Base-by-base conservation (phyloP, 2,797 vertebrate species). In the Darevskia nairensis region DNA sequence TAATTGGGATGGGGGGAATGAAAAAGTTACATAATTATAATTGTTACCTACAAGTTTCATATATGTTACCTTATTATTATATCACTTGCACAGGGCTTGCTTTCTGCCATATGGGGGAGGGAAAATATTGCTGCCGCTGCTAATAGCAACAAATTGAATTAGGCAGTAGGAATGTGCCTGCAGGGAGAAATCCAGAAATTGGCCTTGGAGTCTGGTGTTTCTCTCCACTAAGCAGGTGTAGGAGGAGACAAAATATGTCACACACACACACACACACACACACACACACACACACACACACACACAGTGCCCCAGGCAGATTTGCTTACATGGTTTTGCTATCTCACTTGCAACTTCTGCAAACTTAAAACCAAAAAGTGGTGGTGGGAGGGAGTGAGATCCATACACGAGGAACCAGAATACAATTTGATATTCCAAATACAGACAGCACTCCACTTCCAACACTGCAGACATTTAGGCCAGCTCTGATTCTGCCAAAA, bases 51-150 rank as follows among this genome's bases (percentile, higher is more conserved):
- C 80, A 81, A 77, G 39, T 89, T 90, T 90, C 80, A 92, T 95
- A 96, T 84, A 89, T 83, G 88, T 88, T 86, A 88, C 92, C 93
- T 94, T 95, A 93, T 95, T 88, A 92, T 95, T 95, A 93, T 80
- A 80, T 75, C 83, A 80, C 87, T 85, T 7, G 0, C 81, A 79
- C 0, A 44, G 88, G 59, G 89, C 91, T 91, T 82, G 17, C 17
- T 6, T 91, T 93, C 41, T 55, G 23, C 39, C 39, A 21, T 32
- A 39, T 32, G 8, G 82, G 61, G 86, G 91, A 91, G 85, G 90
- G 91, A 66, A 92, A 93, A 94, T 88, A 84, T 91, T 78, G 92
- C 90, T 94, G 78, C 3, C 13, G 50, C 83, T 87, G 1, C 91
- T 81, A 61, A 11, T 6, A 78, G 87, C 90, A 91, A 89, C 85